These are phyloP conservation scores for Dicentrarchus labrax DNA, from an alignment of 2,113 vertebrate genomes.

Conservation along the genomic window DNA sequence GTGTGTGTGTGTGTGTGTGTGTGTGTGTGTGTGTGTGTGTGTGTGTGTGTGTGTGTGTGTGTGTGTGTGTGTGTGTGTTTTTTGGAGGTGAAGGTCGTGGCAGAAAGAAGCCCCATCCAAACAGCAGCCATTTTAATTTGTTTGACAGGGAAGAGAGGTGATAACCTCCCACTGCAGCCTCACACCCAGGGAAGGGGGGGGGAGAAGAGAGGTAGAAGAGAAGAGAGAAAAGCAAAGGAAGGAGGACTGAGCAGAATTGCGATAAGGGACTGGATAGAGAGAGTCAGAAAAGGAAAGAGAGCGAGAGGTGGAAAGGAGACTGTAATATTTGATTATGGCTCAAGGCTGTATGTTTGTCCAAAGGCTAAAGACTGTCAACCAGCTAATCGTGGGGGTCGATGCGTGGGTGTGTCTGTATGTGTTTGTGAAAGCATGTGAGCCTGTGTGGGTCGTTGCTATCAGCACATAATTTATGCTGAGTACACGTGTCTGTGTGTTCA, in stretches of 20 bases:
- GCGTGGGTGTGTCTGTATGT: conserved; percentile 66
- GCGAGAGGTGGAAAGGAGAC: conserved; percentile 60
- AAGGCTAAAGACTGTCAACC: conserved; percentile 81
- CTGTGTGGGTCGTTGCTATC: conserved; percentile 71
- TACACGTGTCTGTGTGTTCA: conserved; percentile 52
- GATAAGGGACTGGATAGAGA: conserved; percentile 69
- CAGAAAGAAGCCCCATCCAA: conserved; percentile 69
- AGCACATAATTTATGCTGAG: conserved; percentile 71
- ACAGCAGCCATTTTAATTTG: conserved; percentile 81
- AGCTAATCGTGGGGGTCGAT: conserved; percentile 72
- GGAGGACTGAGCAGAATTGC: conserved; percentile 66
- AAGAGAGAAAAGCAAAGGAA: conserved; percentile 40
- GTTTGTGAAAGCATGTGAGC: conserved; percentile 59
- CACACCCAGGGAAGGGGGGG: conserved; percentile 23
- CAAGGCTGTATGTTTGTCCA: conserved; percentile 81
- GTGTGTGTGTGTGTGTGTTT: neutral
- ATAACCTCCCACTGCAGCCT: conserved; percentile 69
- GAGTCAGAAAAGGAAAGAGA: conserved; percentile 36
- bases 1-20: conserved; percentile 1
- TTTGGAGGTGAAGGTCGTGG: conserved; percentile 69
- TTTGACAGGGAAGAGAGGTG: conserved; percentile 75
- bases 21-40: neutral
- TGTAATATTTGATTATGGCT: conserved; percentile 81
- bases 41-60: conserved; percentile 1
- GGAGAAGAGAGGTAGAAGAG: neutral